phyloP scores from a whole-genome alignment of 2,113 vertebrate species.

The Corythornis vintsioides region DNA sequence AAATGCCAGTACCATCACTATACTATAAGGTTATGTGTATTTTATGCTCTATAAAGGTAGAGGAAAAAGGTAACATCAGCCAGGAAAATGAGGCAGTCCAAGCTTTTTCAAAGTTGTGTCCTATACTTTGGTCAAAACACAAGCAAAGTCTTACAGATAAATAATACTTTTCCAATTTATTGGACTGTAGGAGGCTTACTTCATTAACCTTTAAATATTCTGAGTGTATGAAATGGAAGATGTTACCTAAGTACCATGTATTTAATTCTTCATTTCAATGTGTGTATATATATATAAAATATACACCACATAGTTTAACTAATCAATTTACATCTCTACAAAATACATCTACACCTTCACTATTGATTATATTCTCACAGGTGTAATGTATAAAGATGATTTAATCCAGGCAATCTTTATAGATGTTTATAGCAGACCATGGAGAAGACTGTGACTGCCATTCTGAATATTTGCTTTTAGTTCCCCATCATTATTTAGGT shows the following conservation, averaged over 20 bases:
- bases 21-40: neutral
- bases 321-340: neutral
- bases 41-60: neutral
- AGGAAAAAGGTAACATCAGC: neutral
- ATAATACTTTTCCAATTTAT: neutral
- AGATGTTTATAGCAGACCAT: constrained; percentile 29
- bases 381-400: constrained; percentile 5
- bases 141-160: neutral
- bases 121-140: neutral
- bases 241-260: neutral
- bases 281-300: neutral
- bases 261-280: neutral
- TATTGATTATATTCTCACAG: neutral
- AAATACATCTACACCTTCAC: neutral
- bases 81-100: neutral
- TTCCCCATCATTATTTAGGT: constrained; percentile 28
- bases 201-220: neutral
- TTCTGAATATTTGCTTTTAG: constrained; percentile 51
- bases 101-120: neutral
- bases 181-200: neutral
- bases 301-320: neutral
- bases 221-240: neutral
- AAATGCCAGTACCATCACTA: neutral
- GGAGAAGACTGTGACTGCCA: constrained; percentile 18
- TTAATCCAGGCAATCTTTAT: constrained; percentile 49